Evolutionary conservation across 2,797 vertebrate genomes (phyloP).

Genomic region (Danio albolineatus): DNA sequence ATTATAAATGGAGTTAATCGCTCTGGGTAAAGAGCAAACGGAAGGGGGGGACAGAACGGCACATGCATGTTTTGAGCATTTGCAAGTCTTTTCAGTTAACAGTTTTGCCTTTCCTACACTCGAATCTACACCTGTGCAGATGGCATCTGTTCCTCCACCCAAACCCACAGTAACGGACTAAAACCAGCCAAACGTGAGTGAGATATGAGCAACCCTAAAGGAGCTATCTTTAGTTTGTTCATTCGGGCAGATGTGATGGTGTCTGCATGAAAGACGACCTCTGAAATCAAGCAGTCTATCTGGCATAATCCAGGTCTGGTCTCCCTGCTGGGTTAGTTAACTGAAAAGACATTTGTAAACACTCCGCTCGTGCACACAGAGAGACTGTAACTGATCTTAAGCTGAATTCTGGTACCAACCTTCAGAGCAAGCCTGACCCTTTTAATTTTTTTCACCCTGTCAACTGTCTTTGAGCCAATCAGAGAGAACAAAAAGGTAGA

Average conservation of each 20-base stretch:
- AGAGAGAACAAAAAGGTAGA: slow-evolving; percentile 84
- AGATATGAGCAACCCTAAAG: slow-evolving; percentile 5
- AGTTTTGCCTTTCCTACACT: slow-evolving; percentile 50
- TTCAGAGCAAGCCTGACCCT: slow-evolving; percentile 99
- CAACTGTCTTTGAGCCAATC: slow-evolving; percentile 97
- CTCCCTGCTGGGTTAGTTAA: slow-evolving; percentile 72
- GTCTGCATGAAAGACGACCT: neutral
- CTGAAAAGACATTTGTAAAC: slow-evolving; percentile 87
- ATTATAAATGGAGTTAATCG: slow-evolving; percentile 31
- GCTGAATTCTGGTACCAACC: slow-evolving; percentile 97
- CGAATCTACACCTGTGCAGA: slow-evolving; percentile 13
- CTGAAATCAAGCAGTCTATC: neutral
- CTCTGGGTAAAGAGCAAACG: slow-evolving; percentile 71
- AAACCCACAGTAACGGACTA: neutral
- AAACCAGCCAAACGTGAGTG: slow-evolving; percentile 10
- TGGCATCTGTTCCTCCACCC: slow-evolving; percentile 1
- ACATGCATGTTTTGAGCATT: slow-evolving; percentile 83
- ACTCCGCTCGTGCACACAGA: slow-evolving; percentile 83
- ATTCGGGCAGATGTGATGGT: neutral
- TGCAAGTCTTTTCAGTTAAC: slow-evolving; percentile 88
- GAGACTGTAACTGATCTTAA: slow-evolving; percentile 81
- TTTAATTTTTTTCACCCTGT: slow-evolving; percentile 99
- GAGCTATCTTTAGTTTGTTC: neutral
- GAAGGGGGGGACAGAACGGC: slow-evolving; percentile 76
- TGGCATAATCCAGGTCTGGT: neutral